Base-by-base conservation (phyloP, 2,888 invertebrate species). In the Ctenicera cuprea region DNA sequence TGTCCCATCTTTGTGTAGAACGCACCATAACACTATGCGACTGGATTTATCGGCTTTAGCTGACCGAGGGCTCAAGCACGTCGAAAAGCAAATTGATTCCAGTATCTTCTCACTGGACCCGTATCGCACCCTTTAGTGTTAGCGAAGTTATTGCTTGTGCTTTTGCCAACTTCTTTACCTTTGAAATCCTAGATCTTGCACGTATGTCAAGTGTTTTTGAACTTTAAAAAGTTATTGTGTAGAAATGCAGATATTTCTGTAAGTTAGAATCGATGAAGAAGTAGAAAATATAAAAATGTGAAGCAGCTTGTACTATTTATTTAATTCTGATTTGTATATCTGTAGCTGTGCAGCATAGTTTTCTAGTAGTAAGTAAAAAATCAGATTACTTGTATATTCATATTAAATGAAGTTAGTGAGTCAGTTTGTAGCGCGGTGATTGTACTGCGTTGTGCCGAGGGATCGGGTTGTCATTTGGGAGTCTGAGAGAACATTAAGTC, bases 71-170 rank as follows among this genome's bases (percentile, higher is more conserved):
- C 79, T 74, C 72, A 78, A 80, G 79, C 81, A 81, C 81, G 82
- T 81, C 81, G 80, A 81, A 80, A 78, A 81, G 81, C 83, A 83
- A 83, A 83, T 83, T 83, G 83, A 78, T 82, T 82, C 80, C 80
- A 81, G 80, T 83, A 82, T 82, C 80, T 82, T 78, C 76, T 74
- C 67, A 71, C 64, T 74, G 65, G 70, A 70, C 73, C 68, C 70
- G 70, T 73, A 76, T 74, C 77, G 72, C 75, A 71, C 72, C 74
- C 69, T 74, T 74, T 70, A 66, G 38, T 74, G 70, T 74, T 74
- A 59, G 57, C 62, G 59, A 75, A 77, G 75, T 77, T 77, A 77
- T 77, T 77, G 75, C 77, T 69, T 64, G 71, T 64, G 68, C 77
- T 77, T 76, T 75, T 68, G 59, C 65, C 61, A 30, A 59, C 57